Evolutionary conservation across 1,140 invertebrate species (phyloP), one percentile per base, ranked within the genome.

Genomic region (Antheraea mylitta): DNA sequence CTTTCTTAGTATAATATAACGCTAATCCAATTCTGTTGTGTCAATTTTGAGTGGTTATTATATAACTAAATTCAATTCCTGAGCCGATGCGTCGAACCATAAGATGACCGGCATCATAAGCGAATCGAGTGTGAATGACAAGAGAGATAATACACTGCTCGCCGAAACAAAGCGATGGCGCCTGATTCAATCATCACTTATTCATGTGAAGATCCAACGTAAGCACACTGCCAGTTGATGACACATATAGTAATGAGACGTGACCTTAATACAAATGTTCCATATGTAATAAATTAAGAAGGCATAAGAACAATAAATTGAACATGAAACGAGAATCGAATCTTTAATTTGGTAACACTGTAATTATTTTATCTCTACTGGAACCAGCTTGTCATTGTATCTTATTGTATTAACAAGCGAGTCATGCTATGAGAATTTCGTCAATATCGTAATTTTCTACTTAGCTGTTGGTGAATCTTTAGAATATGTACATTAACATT

Each of bases 161-260:
- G 68, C 61, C 70, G 73, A 78, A 82, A 84, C 83, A 81, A 83
- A 80, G 80, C 78, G 73, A 75, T 71, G 74, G 71, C 72, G 73
- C 69, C 74, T 77, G 76, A 84, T 84, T 77, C 77, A 79, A 84
- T 83, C 81, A 83, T 53, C 45, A 74, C 77, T 53, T 67, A 78
- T 75, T 79, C 79, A 81, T 86, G 76, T 75, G 65, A 72, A 70
- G 72, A 70, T 72, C 73, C 72, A 68, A 71, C 65, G 70, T 74
- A 72, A 78, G 73, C 70, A 75, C 70, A 65, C 68, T 70, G 68
- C 69, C 63, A 59, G 62, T 58, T 58, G 70, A 72, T 73, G 71
- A 74, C 74, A 74, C 70, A 70, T 74, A 80, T 78, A 75, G 70
- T 69, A 71, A 71, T 65, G 63, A 66, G 19, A 79, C 72, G 73